Percentiles rank a stretch among this genome's conserved stretches.
These are phyloP conservation scores for Cyphomyrus plagiostoma DNA, from an alignment of 2,113 vertebrate genomes.

Conservation along the genomic window DNA sequence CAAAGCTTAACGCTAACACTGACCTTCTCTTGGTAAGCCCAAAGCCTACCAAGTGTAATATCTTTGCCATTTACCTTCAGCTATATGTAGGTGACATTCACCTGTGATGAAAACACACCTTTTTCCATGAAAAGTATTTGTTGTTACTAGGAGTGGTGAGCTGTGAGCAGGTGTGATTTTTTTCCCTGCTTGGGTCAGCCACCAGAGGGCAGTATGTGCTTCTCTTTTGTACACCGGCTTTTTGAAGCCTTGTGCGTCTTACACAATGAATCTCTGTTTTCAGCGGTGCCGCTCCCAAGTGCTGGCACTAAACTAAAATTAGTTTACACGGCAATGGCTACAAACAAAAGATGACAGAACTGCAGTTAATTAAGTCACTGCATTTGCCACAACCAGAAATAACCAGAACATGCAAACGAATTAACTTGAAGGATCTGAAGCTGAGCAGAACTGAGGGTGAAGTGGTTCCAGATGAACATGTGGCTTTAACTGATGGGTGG, in stretches of 20 bases:
- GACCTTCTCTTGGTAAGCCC: conserved; percentile 67
- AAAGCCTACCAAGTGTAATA: neutral
- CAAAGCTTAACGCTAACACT: conserved; percentile 46
- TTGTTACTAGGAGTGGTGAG: neutral
- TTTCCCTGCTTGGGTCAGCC: neutral
- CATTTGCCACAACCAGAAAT: neutral
- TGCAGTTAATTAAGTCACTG: neutral
- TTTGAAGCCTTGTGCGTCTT: neutral
- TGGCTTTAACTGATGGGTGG: neutral
- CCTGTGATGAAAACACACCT: neutral
- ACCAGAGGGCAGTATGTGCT: neutral
- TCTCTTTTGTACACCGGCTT: neutral
- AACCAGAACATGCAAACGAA: neutral
- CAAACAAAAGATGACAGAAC: neutral
- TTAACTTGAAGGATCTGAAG: neutral
- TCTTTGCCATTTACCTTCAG: neutral
- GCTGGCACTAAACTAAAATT: neutral
- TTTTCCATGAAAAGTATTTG: neutral
- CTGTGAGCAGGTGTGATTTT: neutral
- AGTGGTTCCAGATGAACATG: neutral
- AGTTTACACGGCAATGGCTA: neutral
- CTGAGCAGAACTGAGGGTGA: neutral
- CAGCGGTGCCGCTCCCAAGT: neutral
- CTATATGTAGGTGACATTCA: neutral
- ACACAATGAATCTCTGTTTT: neutral